A percentile compares a stretch with the other conserved stretches of the same genome.
Evolutionary conservation across 2,113 vertebrate species (phyloP).

Genomic region (Sinocyclocheilus maitianheensis): DNA sequence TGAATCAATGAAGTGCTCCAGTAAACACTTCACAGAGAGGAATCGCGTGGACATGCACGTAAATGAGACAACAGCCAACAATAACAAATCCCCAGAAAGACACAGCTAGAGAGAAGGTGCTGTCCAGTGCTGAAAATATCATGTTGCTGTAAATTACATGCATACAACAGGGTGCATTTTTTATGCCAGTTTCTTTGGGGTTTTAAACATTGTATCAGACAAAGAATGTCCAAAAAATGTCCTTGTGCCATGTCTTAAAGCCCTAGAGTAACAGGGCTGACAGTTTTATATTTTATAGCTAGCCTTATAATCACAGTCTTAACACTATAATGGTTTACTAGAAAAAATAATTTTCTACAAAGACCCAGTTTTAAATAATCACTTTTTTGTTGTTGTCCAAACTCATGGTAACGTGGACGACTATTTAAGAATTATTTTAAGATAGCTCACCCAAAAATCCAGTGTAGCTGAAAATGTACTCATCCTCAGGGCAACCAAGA

Average conservation of each 20-base stretch:
- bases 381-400: no score
- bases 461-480: no score
- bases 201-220: background rate
- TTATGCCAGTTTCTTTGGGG: background rate
- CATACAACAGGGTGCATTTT: background rate
- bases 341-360: background rate
- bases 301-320: background rate
- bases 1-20: constrained; percentile 29
- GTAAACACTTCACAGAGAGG: constrained; percentile 33
- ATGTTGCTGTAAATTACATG: background rate
- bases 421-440: no score
- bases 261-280: background rate
- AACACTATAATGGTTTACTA: background rate
- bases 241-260: background rate
- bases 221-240: background rate
- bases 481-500: no score
- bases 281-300: background rate
- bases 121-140: constrained; percentile 37
- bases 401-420: no score
- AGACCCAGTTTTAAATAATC: background rate
- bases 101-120: background rate
- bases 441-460: no score
- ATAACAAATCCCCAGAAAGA: background rate
- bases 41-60: constrained; percentile 2
- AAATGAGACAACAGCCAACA: constrained; percentile 25